Evolutionary conservation across 2,113 vertebrate species (phyloP).

Genomic region (Chaetodon auriga): DNA sequence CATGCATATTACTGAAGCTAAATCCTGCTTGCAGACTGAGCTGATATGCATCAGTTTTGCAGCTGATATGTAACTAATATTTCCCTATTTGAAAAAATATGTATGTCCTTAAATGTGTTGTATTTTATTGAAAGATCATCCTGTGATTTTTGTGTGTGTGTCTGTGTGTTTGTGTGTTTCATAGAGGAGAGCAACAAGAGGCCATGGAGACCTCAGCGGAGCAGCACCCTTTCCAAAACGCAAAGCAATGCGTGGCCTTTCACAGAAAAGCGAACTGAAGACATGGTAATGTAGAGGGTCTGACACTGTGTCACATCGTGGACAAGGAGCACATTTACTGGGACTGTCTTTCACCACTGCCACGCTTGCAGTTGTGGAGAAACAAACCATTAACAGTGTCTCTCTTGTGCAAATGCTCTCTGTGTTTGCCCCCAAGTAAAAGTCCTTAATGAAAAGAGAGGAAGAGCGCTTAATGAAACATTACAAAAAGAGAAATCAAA

Average conservation of each 20-base stretch:
- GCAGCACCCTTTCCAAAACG: neutral
- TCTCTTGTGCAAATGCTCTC: neutral
- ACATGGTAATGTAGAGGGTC: slow-evolving; percentile 54
- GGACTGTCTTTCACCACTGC: neutral
- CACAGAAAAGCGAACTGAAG: slow-evolving; percentile 10
- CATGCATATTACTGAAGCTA: too few species aligned
- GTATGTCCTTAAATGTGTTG: neutral
- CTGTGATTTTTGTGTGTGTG: neutral
- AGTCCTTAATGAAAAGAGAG: neutral
- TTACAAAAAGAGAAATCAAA: neutral
- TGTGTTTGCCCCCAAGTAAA: neutral
- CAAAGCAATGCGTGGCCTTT: slow-evolving; percentile 3
- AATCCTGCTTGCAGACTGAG: neutral
- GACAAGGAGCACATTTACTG: neutral
- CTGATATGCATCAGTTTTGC: neutral
- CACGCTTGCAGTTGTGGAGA: neutral
- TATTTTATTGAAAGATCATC: neutral
- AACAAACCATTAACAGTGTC: neutral
- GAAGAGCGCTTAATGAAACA: neutral
- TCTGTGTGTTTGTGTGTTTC: slow-evolving; percentile 22
- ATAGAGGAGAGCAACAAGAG: slow-evolving; percentile 57
- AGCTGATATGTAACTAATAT: neutral
- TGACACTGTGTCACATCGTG: neutral
- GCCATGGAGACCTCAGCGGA: slow-evolving; percentile 68
- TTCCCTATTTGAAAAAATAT: neutral